Evolutionary conservation across 2,797 vertebrate genomes (phyloP).

Genomic region (Chloroceryle amazona): DNA sequence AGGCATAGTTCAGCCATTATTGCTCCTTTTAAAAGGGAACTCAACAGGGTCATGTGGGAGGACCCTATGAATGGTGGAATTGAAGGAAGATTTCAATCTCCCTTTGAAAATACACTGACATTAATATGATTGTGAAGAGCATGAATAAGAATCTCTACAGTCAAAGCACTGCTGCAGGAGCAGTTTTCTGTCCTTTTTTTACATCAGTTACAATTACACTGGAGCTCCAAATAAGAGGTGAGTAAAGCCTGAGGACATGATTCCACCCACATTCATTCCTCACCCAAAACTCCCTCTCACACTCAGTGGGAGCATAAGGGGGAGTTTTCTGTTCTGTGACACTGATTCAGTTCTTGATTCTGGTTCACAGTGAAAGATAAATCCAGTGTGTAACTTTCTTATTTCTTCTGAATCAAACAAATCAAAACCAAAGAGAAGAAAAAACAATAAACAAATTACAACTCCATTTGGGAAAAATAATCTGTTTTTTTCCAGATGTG

Average conservation of each 20-base stretch:
- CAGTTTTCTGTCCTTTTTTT: slow-evolving; percentile 36
- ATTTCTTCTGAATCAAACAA: not conserved
- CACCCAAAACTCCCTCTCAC: not conserved
- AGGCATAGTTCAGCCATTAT: slow-evolving; percentile 36
- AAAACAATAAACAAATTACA: not conserved
- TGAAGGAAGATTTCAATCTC: slow-evolving; percentile 48
- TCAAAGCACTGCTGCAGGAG: slow-evolving; percentile 40
- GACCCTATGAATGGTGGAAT: slow-evolving; percentile 36
- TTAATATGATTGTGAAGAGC: slow-evolving; percentile 65
- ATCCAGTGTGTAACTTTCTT: not conserved
- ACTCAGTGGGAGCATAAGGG: not conserved
- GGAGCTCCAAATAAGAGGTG: slow-evolving; percentile 25
- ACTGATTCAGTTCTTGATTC: not conserved
- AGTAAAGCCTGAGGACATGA: slow-evolving; percentile 41
- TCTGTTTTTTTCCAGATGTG: not conserved
- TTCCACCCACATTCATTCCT: slow-evolving; percentile 28
- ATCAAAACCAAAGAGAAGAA: not conserved
- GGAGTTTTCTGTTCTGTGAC: not conserved
- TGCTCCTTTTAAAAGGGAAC: slow-evolving; percentile 30
- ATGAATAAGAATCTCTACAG: slow-evolving; percentile 54
- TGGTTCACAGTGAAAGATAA: not conserved
- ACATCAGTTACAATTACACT: slow-evolving; percentile 39
- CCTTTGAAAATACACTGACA: slow-evolving; percentile 53
- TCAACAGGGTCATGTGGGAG: slow-evolving; percentile 27
- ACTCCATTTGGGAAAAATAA: not conserved